Base-by-base conservation (phyloP, 2,888 invertebrate species). In the Acrocera orbiculus region DNA sequence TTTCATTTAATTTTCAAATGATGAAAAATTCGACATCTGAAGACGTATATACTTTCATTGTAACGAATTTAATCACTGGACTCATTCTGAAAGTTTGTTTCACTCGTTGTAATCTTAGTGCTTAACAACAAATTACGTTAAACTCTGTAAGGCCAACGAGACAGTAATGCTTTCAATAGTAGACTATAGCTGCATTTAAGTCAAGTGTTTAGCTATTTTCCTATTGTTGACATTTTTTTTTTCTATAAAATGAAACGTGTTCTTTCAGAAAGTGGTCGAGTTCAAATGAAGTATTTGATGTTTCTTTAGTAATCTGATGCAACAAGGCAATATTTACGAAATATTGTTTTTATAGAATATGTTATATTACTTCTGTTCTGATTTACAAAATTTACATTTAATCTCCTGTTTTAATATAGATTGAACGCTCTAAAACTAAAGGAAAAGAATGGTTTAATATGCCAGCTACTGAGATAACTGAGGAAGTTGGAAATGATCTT, bases 381-480 rank as follows among this genome's bases (percentile, higher is more conserved):
- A 33, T 9, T 28, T 35, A 13, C 31, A 6, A 9, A 15, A 1
- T 26, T 27, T 10, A 15, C 17, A 27, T 37, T 40, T 32, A n/a
- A n/a, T n/a, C n/a, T n/a, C n/a, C n/a, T n/a, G n/a, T 34, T 11
- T 30, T 32, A 13, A 59, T 64, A 24, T 62, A 80, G 71, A 65
- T 66, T 50, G 78, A 85, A 53, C 61, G 76, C 39, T 72, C 71
- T 11, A 80, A 77, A 56, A 83, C 82, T 0, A 86, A 81, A 53
- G 93, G 93, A 2, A 68, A 71, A 1, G 68, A 70, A 11, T 98
- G 96, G 96, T 95, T 76, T 56, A 71, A 87, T 53, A 64, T 96
- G 62, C 76, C 80, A 9, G 85, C 86, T 0, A 76, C 85, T 10
- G 90, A 93, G 58, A 55, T 93, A 46, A 92, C 87, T 0, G 81